Evolutionary conservation across 2,888 invertebrate species (phyloP), one percentile per base, ranked within the genome.

Genomic region (Patella depressa): DNA sequence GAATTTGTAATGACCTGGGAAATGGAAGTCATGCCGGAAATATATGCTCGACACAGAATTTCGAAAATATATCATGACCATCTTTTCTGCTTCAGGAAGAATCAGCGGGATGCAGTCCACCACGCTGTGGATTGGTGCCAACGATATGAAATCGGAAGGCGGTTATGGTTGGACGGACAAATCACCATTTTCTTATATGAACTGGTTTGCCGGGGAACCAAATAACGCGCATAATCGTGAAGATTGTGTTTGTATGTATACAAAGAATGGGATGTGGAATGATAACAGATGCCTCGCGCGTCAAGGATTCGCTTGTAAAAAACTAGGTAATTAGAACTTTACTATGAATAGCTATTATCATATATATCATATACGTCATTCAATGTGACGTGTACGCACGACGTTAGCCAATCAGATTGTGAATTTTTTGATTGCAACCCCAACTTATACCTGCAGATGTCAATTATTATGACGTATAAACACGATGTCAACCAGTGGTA

Each of bases 81-180:
- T 45, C 45, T 45, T 45, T 45, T 45, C 45, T 9, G 45, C 45
- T 79, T 76, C 77, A 86, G 86, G 84, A 76, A 80, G 81, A 53
- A 34, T 85, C 53, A 80, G 75, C 74, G 80, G 78, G 1, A 81
- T 78, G 72, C 76, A 71, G 15, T 79, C 83, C 1, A 74, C 79
- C 9, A 83, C 79, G 17, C 76, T 85, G 72, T 90, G 89, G 89
- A 85, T 85, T 53, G 90, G 90, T 4, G 85, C 86, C 59, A 89
- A 88, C 73, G 84, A 87, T 76, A 78, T 84, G 9, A 82, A 82
- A 34, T 72, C 71, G 53, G 85, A 85, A 71, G 80, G 79, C 11
- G 88, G 88, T 0, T 90, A 87, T 87, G 76, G 71, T 29, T 90
- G 90, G 90, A 80, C 80, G 2, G 86, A 89, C 77, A 82, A 82